A percentile compares a stretch with the other conserved stretches of the same genome.
Conservation (phyloP, 2,888 invertebrate genomes). For the Pterostichus niger region DNA sequence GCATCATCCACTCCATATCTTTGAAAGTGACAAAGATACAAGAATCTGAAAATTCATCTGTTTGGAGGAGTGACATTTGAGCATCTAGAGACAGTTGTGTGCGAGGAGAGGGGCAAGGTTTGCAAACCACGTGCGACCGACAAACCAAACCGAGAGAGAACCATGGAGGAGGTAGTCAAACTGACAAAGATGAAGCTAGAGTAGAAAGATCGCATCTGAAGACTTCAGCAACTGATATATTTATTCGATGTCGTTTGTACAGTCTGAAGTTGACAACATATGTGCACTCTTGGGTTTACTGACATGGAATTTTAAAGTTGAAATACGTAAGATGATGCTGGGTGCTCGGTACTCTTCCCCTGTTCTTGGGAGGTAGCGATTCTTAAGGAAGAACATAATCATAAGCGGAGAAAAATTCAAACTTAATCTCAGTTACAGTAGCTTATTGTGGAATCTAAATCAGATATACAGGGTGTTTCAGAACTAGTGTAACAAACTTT, state of each 20-base stretch:
- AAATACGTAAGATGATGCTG: no score
- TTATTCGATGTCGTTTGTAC: conserved; percentile 35
- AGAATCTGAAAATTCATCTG: conserved; percentile 51
- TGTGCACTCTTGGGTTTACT: conserved; percentile 1
- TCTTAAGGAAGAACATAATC: no score
- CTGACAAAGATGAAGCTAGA: background rate
- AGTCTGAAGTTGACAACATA: conserved; percentile 25
- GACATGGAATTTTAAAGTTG: conserved; percentile 10
- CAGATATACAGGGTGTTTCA: no score
- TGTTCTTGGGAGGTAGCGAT: no score
- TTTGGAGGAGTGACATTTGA: conserved; percentile 37
- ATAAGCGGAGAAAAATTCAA: no score
- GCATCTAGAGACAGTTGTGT: conserved; percentile 6
- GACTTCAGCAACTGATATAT: conserved; percentile 44
- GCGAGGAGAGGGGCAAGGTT: conserved; percentile 2
- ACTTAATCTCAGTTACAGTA: no score
- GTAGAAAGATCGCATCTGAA: conserved; percentile 22
- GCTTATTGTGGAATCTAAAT: no score
- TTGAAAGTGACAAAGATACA: background rate
- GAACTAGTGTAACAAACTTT: no score
- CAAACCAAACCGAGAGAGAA: background rate
- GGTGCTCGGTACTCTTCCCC: no score
- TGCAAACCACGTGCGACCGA: conserved; percentile 47
- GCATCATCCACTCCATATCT: background rate
- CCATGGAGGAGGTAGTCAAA: background rate